Conservation (phyloP, 2,113 vertebrate genomes). For the Ctenomys sociabilis region DNA sequence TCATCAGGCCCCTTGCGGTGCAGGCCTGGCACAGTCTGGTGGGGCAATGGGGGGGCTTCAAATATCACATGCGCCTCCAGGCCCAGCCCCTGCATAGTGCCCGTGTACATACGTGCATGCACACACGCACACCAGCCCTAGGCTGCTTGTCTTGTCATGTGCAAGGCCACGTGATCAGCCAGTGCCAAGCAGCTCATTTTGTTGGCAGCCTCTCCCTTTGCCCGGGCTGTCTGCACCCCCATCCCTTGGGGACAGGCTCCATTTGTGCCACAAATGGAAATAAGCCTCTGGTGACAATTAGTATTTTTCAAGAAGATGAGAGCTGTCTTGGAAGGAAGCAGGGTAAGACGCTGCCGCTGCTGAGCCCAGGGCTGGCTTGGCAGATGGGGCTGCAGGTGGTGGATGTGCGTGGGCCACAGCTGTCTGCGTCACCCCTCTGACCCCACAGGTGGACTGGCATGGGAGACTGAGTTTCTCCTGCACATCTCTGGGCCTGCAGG, state of each 20-base stretch:
- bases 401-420: neutral
- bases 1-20: neutral
- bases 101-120: neutral
- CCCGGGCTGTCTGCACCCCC: neutral
- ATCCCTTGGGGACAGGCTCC: neutral
- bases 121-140: neutral
- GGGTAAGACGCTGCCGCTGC: neutral
- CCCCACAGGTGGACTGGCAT: neutral
- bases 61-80: neutral
- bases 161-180: neutral
- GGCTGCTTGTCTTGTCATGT: neutral
- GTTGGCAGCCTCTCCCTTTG: neutral
- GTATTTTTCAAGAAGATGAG: neutral
- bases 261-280: neutral
- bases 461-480: neutral
- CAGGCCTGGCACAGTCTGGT: neutral
- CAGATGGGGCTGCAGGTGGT: neutral
- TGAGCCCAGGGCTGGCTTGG: neutral
- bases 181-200: accelerated
- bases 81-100: neutral
- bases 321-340: neutral
- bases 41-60: neutral
- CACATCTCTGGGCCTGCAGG: neutral
- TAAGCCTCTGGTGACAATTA: neutral
- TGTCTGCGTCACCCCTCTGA: neutral